phyloP scores from a whole-genome alignment of 2,888 invertebrate species.

The Eulithis testata region DNA sequence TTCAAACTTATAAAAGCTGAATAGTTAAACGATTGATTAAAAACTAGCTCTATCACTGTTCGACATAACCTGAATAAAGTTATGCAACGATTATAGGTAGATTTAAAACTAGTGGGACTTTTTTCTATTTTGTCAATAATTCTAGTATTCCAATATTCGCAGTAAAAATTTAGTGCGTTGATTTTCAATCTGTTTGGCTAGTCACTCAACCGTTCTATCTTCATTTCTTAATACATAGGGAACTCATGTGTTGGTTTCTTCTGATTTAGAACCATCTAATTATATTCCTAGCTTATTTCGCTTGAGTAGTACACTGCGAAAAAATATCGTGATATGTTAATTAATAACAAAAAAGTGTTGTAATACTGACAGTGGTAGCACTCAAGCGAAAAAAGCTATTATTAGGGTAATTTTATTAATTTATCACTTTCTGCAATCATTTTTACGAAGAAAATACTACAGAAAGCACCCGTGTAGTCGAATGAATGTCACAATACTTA shows the following conservation, averaged over 20 bases:
- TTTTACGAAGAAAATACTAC: constrained; percentile 74
- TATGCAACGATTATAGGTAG: too few relatives aligned
- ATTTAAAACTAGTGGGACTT: too few relatives aligned
- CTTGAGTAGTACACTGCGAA: constrained; percentile 45
- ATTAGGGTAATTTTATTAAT: constrained; percentile 63
- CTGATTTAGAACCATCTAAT: constrained; percentile 37
- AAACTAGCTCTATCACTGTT: too few relatives aligned
- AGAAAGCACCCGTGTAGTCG: constrained; percentile 64
- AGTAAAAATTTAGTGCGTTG: too few relatives aligned
- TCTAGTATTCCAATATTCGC: too few relatives aligned
- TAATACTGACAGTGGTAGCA: constrained; percentile 31
- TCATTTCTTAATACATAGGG: background rate
- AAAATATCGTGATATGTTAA: constrained; percentile 2
- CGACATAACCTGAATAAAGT: too few relatives aligned
- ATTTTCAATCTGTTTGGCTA: too few relatives aligned
- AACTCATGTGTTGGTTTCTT: constrained; percentile 28
- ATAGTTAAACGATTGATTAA: too few relatives aligned
- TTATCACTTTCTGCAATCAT: constrained; percentile 78
- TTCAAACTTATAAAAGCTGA: too few relatives aligned
- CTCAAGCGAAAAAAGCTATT: constrained; percentile 46
- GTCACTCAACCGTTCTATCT: too few relatives aligned
- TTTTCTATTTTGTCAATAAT: background rate
- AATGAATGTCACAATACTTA: constrained; percentile 41
- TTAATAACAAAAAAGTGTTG: constrained; percentile 13
- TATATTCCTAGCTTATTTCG: constrained; percentile 53